A percentile compares a stretch with the other conserved stretches of the same genome.
Evolutionary conservation across 2,113 vertebrate species (phyloP).

Genomic region (Peromyscus californicus): DNA sequence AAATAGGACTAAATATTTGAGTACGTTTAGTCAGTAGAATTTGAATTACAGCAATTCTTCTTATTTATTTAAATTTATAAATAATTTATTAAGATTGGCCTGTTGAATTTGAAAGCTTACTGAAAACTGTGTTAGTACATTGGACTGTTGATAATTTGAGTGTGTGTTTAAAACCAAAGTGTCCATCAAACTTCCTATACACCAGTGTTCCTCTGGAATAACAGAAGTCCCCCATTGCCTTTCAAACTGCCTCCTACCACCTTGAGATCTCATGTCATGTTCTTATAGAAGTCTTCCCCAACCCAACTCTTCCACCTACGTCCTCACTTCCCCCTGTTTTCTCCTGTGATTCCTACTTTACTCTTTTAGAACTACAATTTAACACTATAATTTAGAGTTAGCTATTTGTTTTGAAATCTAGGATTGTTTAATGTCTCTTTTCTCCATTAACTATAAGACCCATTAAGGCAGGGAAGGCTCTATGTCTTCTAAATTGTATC

Average conservation of each 20-base stretch:
- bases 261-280: background rate
- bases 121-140: slow-evolving; percentile 42
- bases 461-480: background rate
- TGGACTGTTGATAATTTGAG: background rate
- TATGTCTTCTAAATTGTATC: background rate
- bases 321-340: background rate
- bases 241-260: background rate
- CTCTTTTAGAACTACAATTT: background rate
- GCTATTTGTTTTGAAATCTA: background rate
- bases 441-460: background rate
- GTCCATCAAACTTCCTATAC: background rate
- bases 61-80: slow-evolving; percentile 43
- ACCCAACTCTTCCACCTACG: background rate
- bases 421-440: background rate
- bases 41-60: slow-evolving; percentile 35
- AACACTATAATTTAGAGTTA: background rate
- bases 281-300: background rate
- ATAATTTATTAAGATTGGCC: background rate
- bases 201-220: background rate
- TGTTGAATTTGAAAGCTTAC: slow-evolving; percentile 35
- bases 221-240: background rate
- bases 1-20: slow-evolving; percentile 56
- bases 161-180: slow-evolving; percentile 22
- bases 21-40: background rate
- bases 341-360: background rate